Evolutionary conservation across 53 echinoderm and acorn worm genomes (phyloP), one percentile per base, ranked within the genome.

Genomic region (Astropecten irregularis): DNA sequence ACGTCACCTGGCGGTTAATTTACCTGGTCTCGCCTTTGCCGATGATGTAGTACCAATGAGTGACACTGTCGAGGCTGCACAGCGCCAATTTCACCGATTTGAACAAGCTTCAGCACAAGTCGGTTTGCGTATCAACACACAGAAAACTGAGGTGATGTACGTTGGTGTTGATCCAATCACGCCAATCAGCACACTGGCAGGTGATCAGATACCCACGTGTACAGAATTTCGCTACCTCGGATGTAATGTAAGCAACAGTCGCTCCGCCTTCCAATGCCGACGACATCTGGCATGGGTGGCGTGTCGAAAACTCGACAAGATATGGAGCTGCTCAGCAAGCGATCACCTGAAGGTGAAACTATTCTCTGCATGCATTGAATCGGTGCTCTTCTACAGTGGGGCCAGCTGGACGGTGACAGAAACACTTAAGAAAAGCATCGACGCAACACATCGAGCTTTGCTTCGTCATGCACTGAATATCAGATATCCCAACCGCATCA

Each of bases 321-420:
- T 63, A 8, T 63, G 63, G 63, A 63, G 5, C 34, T 63, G 63
- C 34, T 63, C 34, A 63, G 63, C 63, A 34, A 58, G 59, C 7
- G 30, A 58, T 63, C 35, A 63, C 47, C 47, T 46, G 8, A 46
- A 46, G 47, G 47, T n/a, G n/a, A n/a, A n/a, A n/a, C n/a, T n/a
- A n/a, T n/a, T n/a, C n/a, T n/a, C n/a, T n/a, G n/a, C n/a, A n/a
- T n/a, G n/a, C n/a, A n/a, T n/a, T n/a, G n/a, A n/a, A n/a, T n/a
- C n/a, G n/a, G n/a, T n/a, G n/a, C n/a, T n/a, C n/a, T n/a, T n/a
- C n/a, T n/a, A n/a, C n/a, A n/a, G n/a, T n/a, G n/a, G n/a, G n/a
- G n/a, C n/a, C n/a, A n/a, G n/a, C n/a, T n/a, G n/a, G n/a, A n/a
- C n/a, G n/a, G n/a, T n/a, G n/a, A n/a, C n/a, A n/a, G n/a, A n/a